Evolutionary conservation across 2,113 vertebrate genomes (phyloP).

Genomic region (Deroptyus accipitrinus): DNA sequence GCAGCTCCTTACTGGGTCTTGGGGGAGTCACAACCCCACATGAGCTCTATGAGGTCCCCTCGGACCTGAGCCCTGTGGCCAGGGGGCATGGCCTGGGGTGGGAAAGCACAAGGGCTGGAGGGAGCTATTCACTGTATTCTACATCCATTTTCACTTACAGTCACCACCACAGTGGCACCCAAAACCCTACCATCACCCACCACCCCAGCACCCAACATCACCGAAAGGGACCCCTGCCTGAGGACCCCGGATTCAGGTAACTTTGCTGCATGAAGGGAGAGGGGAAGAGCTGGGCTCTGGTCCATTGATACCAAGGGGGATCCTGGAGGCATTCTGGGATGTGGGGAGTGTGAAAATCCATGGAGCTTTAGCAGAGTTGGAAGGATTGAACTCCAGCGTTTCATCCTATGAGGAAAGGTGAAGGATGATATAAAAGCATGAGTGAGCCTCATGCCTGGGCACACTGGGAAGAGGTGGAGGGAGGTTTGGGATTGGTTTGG

Average conservation of each 20-base stretch:
- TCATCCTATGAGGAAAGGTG: not conserved
- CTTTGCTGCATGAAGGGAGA: not conserved
- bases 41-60: fast-evolving
- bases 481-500: not conserved
- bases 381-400: fast-evolving
- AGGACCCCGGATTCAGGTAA: not conserved
- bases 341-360: not conserved
- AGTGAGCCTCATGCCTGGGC: not conserved
- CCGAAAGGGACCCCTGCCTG: fast-evolving
- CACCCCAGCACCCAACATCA: fast-evolving
- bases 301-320: not conserved
- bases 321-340: not conserved
- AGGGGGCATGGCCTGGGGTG: too few relatives aligned
- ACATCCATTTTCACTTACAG: not conserved
- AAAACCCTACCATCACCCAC: not conserved
- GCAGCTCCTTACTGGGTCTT: not conserved
- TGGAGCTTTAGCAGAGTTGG: not conserved
- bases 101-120: not conserved
- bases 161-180: not conserved
- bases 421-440: fast-evolving
- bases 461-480: not conserved
- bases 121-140: not conserved
- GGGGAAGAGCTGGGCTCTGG: not conserved
- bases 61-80: not conserved
- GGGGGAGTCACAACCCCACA: fast-evolving